Evolutionary conservation across 2,888 invertebrate genomes (phyloP).

Genomic region (Diplazon laetatorius): DNA sequence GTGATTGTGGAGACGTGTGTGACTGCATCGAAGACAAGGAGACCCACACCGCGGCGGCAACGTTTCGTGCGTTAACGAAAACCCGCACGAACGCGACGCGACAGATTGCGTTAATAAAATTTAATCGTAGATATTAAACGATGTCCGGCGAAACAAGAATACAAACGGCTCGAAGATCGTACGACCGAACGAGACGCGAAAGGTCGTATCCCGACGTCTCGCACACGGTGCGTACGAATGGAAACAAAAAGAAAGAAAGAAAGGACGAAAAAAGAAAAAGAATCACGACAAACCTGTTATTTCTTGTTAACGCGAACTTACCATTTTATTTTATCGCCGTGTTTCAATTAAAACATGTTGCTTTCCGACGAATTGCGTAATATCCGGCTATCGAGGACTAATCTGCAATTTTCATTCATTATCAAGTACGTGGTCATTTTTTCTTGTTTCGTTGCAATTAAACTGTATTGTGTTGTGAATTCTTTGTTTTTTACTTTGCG

Average conservation of each 20-base stretch:
- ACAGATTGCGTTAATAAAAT: constrained; percentile 20
- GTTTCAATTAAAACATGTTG: constrained; percentile 24
- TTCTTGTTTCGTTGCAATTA: too few relatives aligned
- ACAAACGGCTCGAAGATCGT: not conserved
- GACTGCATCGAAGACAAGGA: too few relatives aligned
- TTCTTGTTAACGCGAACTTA: constrained; percentile 33
- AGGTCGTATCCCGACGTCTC: not conserved
- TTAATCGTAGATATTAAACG: constrained; percentile 44
- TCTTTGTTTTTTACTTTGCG: too few relatives aligned
- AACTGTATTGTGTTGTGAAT: too few relatives aligned
- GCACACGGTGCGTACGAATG: not conserved
- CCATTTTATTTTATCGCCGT: constrained; percentile 36
- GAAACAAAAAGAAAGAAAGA: constrained; percentile 11
- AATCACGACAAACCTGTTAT: constrained; percentile 6
- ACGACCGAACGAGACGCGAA: not conserved
- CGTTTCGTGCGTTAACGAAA: constrained; percentile 3
- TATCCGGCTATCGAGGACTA: not conserved
- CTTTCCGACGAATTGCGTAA: constrained; percentile 34
- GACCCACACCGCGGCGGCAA: too few relatives aligned
- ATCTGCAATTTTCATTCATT: not conserved
- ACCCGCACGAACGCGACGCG: constrained; percentile 1
- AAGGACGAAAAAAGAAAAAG: not conserved
- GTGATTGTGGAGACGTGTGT: too few relatives aligned
- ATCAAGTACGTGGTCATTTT: not conserved
- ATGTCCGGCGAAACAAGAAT: constrained; percentile 31